Conservation (phyloP, 2,113 vertebrate genomes). For the Paedocypris sp. region DNA sequence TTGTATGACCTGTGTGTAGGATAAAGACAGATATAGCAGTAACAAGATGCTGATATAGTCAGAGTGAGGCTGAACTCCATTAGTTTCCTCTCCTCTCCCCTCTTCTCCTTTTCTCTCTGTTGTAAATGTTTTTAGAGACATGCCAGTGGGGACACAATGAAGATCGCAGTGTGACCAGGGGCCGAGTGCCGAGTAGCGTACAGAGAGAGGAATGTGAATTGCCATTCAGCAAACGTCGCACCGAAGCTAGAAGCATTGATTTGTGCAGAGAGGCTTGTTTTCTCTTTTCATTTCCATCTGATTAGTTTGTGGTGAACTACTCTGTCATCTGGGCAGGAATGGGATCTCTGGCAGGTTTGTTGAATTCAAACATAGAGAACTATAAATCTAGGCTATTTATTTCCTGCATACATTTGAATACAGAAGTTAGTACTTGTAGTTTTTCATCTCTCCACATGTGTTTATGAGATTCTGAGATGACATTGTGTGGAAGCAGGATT, state of each 20-base stretch:
- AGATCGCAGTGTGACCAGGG: background rate
- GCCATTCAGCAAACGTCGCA: background rate
- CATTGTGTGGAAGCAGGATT: no score
- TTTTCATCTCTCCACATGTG: no score
- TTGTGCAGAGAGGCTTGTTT: background rate
- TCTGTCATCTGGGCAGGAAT: background rate
- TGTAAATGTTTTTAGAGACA: background rate
- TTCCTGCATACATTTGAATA: no score
- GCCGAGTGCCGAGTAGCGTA: background rate
- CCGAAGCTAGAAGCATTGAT: background rate
- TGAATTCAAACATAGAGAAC: background rate
- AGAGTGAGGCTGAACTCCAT: background rate
- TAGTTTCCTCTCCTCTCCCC: background rate
- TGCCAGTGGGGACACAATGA: background rate
- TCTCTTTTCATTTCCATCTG: no score
- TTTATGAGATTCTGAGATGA: no score
- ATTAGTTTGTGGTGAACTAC: background rate
- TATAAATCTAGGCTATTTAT: background rate
- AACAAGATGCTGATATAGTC: background rate
- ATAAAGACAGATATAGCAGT: background rate
- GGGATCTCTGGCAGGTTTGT: background rate
- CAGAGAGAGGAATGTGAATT: background rate
- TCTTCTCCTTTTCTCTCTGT: background rate
- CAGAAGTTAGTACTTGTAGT: no score
- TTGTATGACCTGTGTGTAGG: no score